Evolutionary conservation across 2,113 vertebrate species (phyloP), one percentile per base, ranked within the genome.

Genomic region (Perca flavescens): DNA sequence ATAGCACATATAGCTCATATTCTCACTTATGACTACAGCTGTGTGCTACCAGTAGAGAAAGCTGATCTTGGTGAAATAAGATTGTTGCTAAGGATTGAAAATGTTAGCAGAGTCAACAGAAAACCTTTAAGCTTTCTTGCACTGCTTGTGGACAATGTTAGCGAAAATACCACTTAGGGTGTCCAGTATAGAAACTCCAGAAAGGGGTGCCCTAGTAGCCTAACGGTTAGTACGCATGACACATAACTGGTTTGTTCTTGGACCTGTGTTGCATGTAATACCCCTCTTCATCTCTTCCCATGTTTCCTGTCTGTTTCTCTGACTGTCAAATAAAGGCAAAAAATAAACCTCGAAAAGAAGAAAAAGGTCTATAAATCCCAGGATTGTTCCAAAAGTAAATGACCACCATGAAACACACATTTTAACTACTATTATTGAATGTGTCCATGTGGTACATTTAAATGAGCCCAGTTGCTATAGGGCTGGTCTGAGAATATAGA

Each of bases 1-100:
- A 85, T 54, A 86, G 66, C 85, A 77, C 65, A 64, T 81, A 69
- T 36, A 83, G 82, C 74, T 82, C 71, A 65, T 67, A 64, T 69
- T 56, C 62, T 72, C 52, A 15, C 54, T 73, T 68, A 71, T 79
- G 62, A 54, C 46, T 34, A 56, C 79, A 67, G 91, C 70, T 72
- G n/a, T 64, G 62, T 16, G 13, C 82, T 63, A 50, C 49, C 14
- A n/a, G 74, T 10, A n/a, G 28, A 66, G 52, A 54, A 40, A 43
- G 72, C 68, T 50, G 56, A 77, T 82, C 28, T 36, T 22, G 17
- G 28, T 47, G 25, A 80, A 77, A 86, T n/a, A 16, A 8, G 43
- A 16, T 12, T 54, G 54, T 76, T 62, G 73, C 62, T 36, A 36
- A 76, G 36, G 56, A 82, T 14, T 71, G 19, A 28, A 34, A 81